Base-by-base conservation (phyloP, 2,113 vertebrate species). In the Psophia crepitans region DNA sequence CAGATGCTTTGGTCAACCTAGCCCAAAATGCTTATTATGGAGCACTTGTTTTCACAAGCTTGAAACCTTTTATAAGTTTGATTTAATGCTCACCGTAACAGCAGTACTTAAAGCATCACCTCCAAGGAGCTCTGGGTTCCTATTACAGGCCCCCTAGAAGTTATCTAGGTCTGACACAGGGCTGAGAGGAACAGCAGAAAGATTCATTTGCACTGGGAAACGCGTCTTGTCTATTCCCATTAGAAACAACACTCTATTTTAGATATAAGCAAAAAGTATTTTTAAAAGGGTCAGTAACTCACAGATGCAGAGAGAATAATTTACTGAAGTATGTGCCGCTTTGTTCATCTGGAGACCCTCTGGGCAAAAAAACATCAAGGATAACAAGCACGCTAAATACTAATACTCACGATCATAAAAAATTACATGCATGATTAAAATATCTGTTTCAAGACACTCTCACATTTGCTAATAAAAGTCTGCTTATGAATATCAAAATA, bases 381-480 rank as follows among this genome's bases (percentile, higher is more conserved):
- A 97, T 97, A 97, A 96, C 93, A 97, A 97, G 84, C 92, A 77
- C 1, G 3, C 96, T 97, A 98, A 98, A 97, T 95, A 97, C 92
- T 97, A 97, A 97, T 93, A 98, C 95, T 96, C 83, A 95, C 84
- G 93, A 94, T 96, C 96, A 97, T 94, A 95, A 97, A 97, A 96
- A 94, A 93, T 95, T 94, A 98, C 93, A 97, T 88, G 76, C 61
- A n/a, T 75, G 89, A 98, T 97, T 97, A 97, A 97, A 97, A 98
- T 86, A 96, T 68, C 58, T 54, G 76, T 97, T 97, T 95, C 94
- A 95, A 97, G 85, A 74, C 81, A 84, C 63, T 88, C 89, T 80
- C 46, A 65, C 35, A 43, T 92, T 90, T 90, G 75, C 56, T 88
- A 91, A 90, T 91, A 95, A 84, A 96, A 92, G 11, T 84, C 74